Evolutionary conservation across 2,888 invertebrate species (phyloP), one percentile per base, ranked within the genome.

Genomic region (Cephonodes hylas): DNA sequence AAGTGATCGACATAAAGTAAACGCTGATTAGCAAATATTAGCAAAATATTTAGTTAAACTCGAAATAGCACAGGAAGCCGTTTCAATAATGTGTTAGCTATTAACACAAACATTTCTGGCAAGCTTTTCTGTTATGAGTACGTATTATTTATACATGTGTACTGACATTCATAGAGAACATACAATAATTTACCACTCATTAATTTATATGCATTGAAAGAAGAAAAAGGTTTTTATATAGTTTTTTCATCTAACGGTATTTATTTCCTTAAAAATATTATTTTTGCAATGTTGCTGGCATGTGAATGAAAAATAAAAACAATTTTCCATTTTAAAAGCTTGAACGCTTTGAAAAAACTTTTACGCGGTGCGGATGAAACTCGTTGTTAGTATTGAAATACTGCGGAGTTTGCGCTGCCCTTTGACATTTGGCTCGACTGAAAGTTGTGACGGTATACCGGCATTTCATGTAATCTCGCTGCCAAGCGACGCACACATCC

Each of bases 41-140:
- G 38, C 38, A 38, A 38, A 38, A 38, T 38, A 38, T 38, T 45
- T 45, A 45, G 20, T 45, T 10, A 45, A 20, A 7, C 20, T 18
- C 8, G 10, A 45, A 45, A 45, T 45, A 45, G 18, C 10, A 45
- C 10, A 18, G 65, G 34, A 59, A 63, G 53, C 34, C 56, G 25
- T 31, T 22, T 8, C 45, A 62, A 64, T 57, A 20, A 10, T 20
- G 5, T 45, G 22, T 20, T 22, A 20, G 44, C 18, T 20, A 45
- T 45, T 20, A 18, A 20, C 20, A 45, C 20, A 45, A 45, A 20
- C 18, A 45, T 45, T 10, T 45, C 2, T 5, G 22, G 6, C 20
- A 18, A 45, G 44, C 20, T 20, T 18, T 45, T n/a, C 18, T 3
- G 18, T 22, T 10, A 18, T 10, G 7, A 8, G 20, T 45, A 10